phyloP scores from a whole-genome alignment of 2,797 vertebrate species.

The Amblyraja radiata region DNA sequence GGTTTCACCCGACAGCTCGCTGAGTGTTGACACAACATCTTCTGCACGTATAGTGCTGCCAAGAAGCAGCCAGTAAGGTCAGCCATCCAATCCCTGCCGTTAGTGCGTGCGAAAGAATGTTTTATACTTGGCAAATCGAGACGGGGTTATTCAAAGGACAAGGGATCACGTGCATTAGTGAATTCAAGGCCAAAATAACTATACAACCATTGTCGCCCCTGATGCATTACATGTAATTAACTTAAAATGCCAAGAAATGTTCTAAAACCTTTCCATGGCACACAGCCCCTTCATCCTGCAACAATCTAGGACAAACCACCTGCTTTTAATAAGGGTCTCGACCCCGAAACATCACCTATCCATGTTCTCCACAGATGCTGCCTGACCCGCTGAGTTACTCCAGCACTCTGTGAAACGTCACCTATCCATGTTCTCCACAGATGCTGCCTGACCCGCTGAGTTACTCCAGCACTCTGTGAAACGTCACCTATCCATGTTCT shows the following conservation, averaged over 20 bases:
- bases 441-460: too few relatives aligned
- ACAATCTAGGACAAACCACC: background rate
- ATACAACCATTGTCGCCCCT: background rate
- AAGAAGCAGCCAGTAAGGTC: conserved; percentile 29
- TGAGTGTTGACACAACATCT: conserved; percentile 33
- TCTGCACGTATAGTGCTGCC: background rate
- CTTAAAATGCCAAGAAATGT: conserved; percentile 1
- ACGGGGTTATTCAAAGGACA: conserved; percentile 23
- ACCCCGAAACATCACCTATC: too few relatives aligned
- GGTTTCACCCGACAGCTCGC: conserved; percentile 21
- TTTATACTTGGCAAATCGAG: background rate
- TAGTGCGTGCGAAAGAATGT: background rate
- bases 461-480: too few relatives aligned
- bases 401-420: too few relatives aligned
- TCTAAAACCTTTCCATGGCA: background rate
- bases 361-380: too few relatives aligned
- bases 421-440: too few relatives aligned
- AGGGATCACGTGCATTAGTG: background rate
- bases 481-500: too few relatives aligned
- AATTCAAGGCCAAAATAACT: conserved; percentile 29
- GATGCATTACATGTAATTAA: conserved; percentile 15
- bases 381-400: too few relatives aligned
- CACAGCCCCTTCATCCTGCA: too few relatives aligned
- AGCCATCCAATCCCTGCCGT: background rate
- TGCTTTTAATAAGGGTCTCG: too few relatives aligned